Percentiles rank a stretch among this genome's conserved stretches.
Conservation (phyloP, 2,797 vertebrate genomes). For the Pterois miles region DNA sequence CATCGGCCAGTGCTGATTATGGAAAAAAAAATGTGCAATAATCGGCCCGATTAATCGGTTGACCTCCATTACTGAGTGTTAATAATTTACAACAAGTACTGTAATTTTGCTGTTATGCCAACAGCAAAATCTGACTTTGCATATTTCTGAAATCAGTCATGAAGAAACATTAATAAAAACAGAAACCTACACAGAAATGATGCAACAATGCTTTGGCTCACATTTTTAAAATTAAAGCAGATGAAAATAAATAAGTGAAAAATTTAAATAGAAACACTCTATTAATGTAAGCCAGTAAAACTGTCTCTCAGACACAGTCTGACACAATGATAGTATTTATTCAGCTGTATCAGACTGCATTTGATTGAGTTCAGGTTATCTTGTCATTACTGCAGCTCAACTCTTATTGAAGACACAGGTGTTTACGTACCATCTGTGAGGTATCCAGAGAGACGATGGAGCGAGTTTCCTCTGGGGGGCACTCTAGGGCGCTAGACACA, state of each 20-base stretch:
- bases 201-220: not conserved
- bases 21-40: no score
- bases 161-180: not conserved
- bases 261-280: not conserved
- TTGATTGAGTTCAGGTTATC: not conserved
- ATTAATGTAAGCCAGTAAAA: not conserved
- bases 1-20: no score
- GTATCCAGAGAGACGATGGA: slow-evolving; percentile 96
- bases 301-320: not conserved
- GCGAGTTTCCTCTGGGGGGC: slow-evolving; percentile 94
- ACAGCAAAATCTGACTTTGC: not conserved
- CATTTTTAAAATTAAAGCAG: not conserved
- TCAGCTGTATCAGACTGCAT: not conserved
- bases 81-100: not conserved
- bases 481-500: slow-evolving; percentile 95
- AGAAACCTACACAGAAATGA: not conserved
- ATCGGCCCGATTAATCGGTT: no score
- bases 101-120: not conserved
- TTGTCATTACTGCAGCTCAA: not conserved
- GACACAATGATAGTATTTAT: not conserved
- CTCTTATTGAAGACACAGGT: not conserved
- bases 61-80: not conserved
- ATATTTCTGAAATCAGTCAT: not conserved
- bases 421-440: slow-evolving; percentile 94
- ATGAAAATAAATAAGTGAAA: not conserved